Conservation (phyloP, 2,888 invertebrate genomes). For the Nephrotoma flavescens region DNA sequence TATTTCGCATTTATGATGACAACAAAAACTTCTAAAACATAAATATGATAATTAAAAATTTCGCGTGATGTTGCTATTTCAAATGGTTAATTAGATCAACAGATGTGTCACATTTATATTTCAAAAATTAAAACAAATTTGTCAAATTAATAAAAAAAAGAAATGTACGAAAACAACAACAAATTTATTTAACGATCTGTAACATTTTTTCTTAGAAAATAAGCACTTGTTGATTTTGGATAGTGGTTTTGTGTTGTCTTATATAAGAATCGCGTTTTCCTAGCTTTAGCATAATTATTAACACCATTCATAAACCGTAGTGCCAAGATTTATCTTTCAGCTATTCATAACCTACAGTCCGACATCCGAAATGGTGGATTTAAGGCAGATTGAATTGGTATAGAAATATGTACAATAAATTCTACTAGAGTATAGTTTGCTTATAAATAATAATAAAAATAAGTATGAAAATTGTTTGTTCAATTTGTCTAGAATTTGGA, state of each 20-base stretch:
- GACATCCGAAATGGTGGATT: too few relatives aligned
- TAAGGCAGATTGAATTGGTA: too few relatives aligned
- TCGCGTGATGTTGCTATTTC: not conserved
- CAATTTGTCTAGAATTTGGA: too few relatives aligned
- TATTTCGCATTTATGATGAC: not conserved
- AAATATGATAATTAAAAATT: not conserved
- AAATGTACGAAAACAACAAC: not conserved
- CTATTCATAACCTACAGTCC: too few relatives aligned
- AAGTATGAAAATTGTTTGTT: too few relatives aligned
- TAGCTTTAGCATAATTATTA: not conserved
- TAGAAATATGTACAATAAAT: too few relatives aligned
- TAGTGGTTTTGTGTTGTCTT: not conserved
- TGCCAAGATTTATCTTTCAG: too few relatives aligned
- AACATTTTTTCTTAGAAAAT: not conserved
- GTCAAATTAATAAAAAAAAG: not conserved
- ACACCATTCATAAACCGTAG: too few relatives aligned
- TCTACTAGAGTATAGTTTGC: too few relatives aligned
- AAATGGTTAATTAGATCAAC: not conserved
- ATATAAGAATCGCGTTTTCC: not conserved
- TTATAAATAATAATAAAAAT: too few relatives aligned
- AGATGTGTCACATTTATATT: not conserved
- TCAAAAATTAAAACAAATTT: not conserved
- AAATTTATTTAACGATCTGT: not conserved
- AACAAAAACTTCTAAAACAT: not conserved
- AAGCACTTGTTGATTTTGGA: not conserved